Evolutionary conservation across 2,113 vertebrate species (phyloP).

Genomic region (Cygnus atratus): DNA sequence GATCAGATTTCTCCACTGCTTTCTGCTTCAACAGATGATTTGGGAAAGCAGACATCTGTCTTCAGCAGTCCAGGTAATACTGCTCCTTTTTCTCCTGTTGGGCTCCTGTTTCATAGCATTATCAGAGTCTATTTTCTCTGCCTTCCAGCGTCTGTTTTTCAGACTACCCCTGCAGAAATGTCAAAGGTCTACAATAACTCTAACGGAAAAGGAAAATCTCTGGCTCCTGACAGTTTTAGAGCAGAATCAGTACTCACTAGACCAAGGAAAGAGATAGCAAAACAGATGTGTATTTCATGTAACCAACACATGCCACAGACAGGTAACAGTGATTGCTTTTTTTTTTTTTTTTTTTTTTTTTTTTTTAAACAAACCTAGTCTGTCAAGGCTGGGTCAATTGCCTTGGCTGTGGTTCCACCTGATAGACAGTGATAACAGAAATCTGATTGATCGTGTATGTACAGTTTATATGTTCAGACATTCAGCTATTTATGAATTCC

Average conservation of each 20-base stretch:
- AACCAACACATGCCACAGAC: background rate
- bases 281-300: background rate
- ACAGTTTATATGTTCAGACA: background rate
- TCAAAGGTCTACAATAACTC: background rate
- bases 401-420: background rate
- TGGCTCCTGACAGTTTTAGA: background rate
- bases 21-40: background rate
- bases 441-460: background rate
- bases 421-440: background rate
- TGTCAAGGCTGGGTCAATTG: background rate
- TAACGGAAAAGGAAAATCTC: background rate
- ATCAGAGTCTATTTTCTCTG: background rate
- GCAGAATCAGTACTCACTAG: background rate
- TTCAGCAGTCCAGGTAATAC: background rate
- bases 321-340: background rate
- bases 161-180: background rate
- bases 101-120: background rate
- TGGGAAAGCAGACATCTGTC: background rate
- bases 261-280: background rate
- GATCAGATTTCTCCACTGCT: background rate
- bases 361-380: background rate
- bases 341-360: background rate
- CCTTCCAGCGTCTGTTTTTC: background rate
- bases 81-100: background rate
- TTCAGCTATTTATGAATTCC: background rate